Base-by-base conservation (phyloP, 2,797 vertebrate species). In the Syncerus caffer region DNA sequence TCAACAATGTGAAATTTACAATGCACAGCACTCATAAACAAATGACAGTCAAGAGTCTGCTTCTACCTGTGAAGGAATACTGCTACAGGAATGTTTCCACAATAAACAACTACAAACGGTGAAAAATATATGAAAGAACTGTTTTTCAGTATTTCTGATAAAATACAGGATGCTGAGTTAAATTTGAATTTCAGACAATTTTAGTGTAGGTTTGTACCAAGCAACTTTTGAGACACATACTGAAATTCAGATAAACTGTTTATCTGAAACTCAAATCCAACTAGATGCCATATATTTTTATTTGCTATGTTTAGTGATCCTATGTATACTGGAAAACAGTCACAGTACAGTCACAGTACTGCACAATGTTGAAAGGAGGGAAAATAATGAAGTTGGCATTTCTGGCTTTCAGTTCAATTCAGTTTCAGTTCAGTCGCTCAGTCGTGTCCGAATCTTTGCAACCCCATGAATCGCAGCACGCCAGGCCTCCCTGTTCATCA, bases 131-230 rank as follows among this genome's bases (percentile, higher is more conserved):
- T 57, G 5, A 88, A 80, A 80, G 50, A 91, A 82, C 7, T 76
- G 34, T 57, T 93, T 89, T 85, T 58, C 83, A 57, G 5, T 21
- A 74, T 29, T 89, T 27, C 23, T 78, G 50, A 85, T 83, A 89
- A 94, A 95, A 92, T 50, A 89, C 5, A 78, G 4, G 17, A 78
- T 92, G 27, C 5, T 76, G 27, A 64, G 29, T 89, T 93, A 82
- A 95, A 86, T 89, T 21, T 82, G 34, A 86, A 93, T 87, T 90
- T 90, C 53, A 94, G 47, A 76, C 53, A 64, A 34, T 78, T 95
- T 89, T 92, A 85, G 16, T 85, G 17, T 64, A 50, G 38, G 51
- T 89, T 19, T 78, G 9, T 67, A 21, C 57, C 29, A 31, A 34
- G 29, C n/a, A 82, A 83, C 19, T 67, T 89, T 83, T 91, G 42